A percentile compares a stretch with the other conserved stretches of the same genome.
Conservation (phyloP, 2,888 invertebrate genomes). For the Dorcus hopei region DNA sequence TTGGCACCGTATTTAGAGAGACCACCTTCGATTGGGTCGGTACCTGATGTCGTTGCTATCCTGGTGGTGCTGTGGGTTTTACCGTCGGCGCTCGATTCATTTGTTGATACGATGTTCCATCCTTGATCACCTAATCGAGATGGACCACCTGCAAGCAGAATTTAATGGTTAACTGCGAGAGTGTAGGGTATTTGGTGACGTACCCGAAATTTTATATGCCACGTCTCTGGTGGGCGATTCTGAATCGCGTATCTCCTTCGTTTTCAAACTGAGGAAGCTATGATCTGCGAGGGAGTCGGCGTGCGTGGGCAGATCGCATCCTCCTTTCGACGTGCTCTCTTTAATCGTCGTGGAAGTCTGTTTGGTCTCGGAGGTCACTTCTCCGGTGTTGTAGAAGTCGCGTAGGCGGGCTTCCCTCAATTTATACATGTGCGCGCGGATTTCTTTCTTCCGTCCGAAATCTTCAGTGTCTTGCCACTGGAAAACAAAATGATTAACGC, state of each 20-base stretch:
- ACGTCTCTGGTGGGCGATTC: conserved; percentile 68
- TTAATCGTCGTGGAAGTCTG: conserved; percentile 31
- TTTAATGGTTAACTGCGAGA: background rate
- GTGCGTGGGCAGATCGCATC: conserved; percentile 48
- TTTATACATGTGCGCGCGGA: conserved; percentile 80
- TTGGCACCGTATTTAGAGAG: conserved; percentile 62
- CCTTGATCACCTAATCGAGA: conserved; percentile 55
- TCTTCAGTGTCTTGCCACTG: conserved; percentile 87
- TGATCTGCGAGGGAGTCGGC: conserved; percentile 72
- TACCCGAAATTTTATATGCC: conserved; percentile 25
- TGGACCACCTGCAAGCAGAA: conserved; percentile 31
- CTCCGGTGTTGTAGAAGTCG: conserved; percentile 60
- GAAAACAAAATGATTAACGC: conserved; percentile 28
- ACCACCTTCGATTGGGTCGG: conserved; percentile 63
- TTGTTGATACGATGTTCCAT: conserved; percentile 66
- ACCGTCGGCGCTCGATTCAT: conserved; percentile 62
- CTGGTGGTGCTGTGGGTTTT: conserved; percentile 60
- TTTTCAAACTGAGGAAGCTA: conserved; percentile 73
- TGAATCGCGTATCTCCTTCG: conserved; percentile 75
- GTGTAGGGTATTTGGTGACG: background rate
- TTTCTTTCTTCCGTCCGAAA: conserved; percentile 81
- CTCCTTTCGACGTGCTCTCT: conserved; percentile 21
- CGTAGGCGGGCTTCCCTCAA: conserved; percentile 76
- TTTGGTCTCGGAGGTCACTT: conserved; percentile 29
- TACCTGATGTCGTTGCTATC: conserved; percentile 63